Conservation (phyloP, 2,797 vertebrate genomes). For the Pampus argenteus region DNA sequence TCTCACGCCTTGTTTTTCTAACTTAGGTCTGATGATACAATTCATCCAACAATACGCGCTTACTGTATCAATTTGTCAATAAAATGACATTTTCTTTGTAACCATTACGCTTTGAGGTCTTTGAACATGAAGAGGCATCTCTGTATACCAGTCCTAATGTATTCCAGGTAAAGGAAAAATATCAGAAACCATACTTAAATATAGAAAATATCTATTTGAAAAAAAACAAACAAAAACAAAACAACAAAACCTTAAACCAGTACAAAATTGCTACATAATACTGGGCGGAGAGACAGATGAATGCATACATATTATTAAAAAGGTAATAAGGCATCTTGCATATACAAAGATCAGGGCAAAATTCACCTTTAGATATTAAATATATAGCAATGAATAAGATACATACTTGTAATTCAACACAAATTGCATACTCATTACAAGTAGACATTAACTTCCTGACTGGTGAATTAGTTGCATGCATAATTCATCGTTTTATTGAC, state of each 20-base stretch:
- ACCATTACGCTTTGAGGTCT: slow-evolving; percentile 29
- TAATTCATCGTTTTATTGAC: slow-evolving; percentile 48
- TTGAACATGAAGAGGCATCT: neutral
- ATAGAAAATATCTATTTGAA: slow-evolving; percentile 89
- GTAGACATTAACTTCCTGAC: slow-evolving; percentile 54
- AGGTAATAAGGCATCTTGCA: slow-evolving; percentile 86
- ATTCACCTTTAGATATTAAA: slow-evolving; percentile 76
- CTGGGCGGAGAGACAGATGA: slow-evolving; percentile 81
- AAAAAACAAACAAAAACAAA: slow-evolving; percentile 76
- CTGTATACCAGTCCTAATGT: neutral
- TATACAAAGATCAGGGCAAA: slow-evolving; percentile 73
- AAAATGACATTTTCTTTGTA: slow-evolving; percentile 74
- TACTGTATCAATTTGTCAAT: slow-evolving; percentile 66
- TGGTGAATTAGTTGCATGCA: slow-evolving; percentile 56
- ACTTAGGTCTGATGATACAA: slow-evolving; percentile 20
- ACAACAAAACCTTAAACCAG: slow-evolving; percentile 83
- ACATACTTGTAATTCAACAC: slow-evolving; percentile 64
- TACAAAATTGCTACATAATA: slow-evolving; percentile 89
- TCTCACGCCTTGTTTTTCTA: slow-evolving; percentile 26
- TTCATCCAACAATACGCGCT: slow-evolving; percentile 34
- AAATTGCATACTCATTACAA: slow-evolving; percentile 73
- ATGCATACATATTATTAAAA: slow-evolving; percentile 76
- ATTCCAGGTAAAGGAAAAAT: neutral
- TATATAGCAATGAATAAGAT: slow-evolving; percentile 69
- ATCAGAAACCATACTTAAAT: slow-evolving; percentile 66